phyloP scores from a whole-genome alignment of 30 jellyfish, hydroid and myxozoan species.

The Rhopilema esculentum region DNA sequence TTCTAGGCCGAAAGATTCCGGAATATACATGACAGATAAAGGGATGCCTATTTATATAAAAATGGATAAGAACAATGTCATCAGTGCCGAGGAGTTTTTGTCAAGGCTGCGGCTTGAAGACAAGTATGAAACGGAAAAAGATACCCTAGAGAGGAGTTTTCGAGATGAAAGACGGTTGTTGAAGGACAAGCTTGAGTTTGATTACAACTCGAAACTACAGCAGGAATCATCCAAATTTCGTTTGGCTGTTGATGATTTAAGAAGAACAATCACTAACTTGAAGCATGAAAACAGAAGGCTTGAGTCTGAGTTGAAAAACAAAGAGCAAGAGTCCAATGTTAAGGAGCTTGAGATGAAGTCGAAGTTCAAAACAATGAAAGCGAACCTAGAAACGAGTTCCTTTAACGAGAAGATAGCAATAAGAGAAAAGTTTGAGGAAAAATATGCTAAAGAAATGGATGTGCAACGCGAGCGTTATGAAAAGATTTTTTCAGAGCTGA shows the following conservation, averaged over 20 bases:
- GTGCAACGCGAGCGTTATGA: slow-evolving; percentile 78
- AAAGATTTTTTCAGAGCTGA: slow-evolving; percentile 48
- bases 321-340: slow-evolving; percentile 23
- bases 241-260: slow-evolving; percentile 61
- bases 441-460: slow-evolving; percentile 37
- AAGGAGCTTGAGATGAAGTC: slow-evolving; percentile 58
- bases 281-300: slow-evolving; percentile 60
- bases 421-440: slow-evolving; percentile 55
- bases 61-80: slow-evolving; percentile 61
- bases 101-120: slow-evolving; percentile 77
- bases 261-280: slow-evolving; percentile 51
- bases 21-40: not conserved
- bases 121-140: slow-evolving; percentile 82
- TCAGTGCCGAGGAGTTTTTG: slow-evolving; percentile 88
- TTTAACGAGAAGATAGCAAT: slow-evolving; percentile 43
- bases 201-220: slow-evolving; percentile 61
- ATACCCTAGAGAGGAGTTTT: slow-evolving; percentile 74
- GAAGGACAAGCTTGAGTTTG: slow-evolving; percentile 78
- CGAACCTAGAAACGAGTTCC: slow-evolving; percentile 61
- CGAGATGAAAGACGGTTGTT: slow-evolving; percentile 80
- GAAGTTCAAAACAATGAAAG: slow-evolving; percentile 52
- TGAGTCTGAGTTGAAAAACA: slow-evolving; percentile 8
- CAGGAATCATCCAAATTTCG: slow-evolving; percentile 66
- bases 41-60: slow-evolving; percentile 46
- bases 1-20: not conserved